Evolutionary conservation across 2,797 vertebrate genomes (phyloP).

Genomic region (Micrastur ruficollis): DNA sequence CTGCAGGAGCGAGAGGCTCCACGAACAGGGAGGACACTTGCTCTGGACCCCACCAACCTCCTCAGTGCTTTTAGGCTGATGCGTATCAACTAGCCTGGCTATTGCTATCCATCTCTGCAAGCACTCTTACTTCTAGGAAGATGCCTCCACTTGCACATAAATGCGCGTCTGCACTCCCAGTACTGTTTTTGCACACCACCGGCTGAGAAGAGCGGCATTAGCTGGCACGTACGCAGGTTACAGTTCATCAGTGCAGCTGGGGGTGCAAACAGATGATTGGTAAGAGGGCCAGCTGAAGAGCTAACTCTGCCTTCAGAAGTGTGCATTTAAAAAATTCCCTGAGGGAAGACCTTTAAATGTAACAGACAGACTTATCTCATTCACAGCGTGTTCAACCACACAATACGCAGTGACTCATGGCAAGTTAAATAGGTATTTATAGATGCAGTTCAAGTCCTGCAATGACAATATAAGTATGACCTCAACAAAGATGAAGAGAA

Average conservation of each 20-base stretch:
- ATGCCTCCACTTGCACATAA: too few species aligned
- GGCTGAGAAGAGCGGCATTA: too few species aligned
- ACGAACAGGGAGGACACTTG: neutral
- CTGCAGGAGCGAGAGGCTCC: neutral
- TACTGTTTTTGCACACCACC: too few species aligned
- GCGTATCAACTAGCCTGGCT: neutral
- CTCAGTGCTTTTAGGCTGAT: rapidly evolving
- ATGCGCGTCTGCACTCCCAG: rapidly evolving
- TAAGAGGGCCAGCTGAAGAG: neutral
- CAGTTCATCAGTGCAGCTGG: neutral
- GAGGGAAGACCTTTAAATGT: neutral
- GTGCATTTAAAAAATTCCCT: neutral
- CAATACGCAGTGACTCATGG: neutral
- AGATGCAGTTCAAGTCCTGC: neutral
- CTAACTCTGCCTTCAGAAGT: rapidly evolving
- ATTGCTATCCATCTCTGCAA: neutral
- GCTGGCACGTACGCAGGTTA: rapidly evolving
- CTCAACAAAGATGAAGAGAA: neutral
- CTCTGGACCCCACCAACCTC: neutral
- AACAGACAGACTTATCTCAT: neutral
- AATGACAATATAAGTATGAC: neutral
- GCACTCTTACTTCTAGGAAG: rapidly evolving
- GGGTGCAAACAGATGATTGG: neutral
- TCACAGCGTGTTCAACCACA: neutral
- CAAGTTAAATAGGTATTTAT: neutral